Evolutionary conservation across 2,888 invertebrate genomes (phyloP).

Genomic region (Diplolepis rosae): DNA sequence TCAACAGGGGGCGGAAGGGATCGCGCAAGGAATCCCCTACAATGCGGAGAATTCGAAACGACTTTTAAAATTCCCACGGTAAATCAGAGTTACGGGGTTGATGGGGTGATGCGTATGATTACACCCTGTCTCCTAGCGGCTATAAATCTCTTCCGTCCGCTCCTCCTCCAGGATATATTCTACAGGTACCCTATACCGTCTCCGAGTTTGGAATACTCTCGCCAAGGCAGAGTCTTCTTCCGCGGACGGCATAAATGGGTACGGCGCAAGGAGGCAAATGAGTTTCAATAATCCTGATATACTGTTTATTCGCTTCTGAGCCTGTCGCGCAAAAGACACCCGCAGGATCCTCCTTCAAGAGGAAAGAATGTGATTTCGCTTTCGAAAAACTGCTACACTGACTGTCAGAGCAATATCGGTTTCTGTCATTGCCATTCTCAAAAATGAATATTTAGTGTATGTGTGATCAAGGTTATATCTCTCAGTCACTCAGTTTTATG

Average conservation of each 20-base stretch:
- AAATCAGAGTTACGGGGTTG: constrained; percentile 72
- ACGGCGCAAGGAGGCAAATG: constrained; percentile 49
- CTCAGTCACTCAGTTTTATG: too few relatives aligned
- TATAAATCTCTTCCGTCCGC: constrained; percentile 67
- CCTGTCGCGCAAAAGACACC: constrained; percentile 21
- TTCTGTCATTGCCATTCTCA: too few relatives aligned
- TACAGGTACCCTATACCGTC: constrained; percentile 34
- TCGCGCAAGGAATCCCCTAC: constrained; percentile 53
- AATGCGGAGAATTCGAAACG: constrained; percentile 57
- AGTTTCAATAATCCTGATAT: constrained; percentile 59
- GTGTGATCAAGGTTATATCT: too few relatives aligned
- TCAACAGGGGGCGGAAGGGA: neutral
- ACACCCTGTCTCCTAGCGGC: constrained; percentile 71
- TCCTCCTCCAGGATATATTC: constrained; percentile 49
- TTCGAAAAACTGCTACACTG: constrained; percentile 37
- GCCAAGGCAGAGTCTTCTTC: constrained; percentile 12
- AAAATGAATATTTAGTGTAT: too few relatives aligned
- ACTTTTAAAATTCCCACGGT: constrained; percentile 72
- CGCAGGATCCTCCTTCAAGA: constrained; percentile 23
- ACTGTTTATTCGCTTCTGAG: constrained; percentile 50
- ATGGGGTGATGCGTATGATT: constrained; percentile 74
- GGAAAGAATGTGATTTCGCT: constrained; percentile 33
- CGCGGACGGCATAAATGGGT: constrained; percentile 46
- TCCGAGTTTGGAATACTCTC: constrained; percentile 25
- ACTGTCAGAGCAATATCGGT: neutral